Conservation (phyloP, 2,113 vertebrate species). For the Globicephala melas region DNA sequence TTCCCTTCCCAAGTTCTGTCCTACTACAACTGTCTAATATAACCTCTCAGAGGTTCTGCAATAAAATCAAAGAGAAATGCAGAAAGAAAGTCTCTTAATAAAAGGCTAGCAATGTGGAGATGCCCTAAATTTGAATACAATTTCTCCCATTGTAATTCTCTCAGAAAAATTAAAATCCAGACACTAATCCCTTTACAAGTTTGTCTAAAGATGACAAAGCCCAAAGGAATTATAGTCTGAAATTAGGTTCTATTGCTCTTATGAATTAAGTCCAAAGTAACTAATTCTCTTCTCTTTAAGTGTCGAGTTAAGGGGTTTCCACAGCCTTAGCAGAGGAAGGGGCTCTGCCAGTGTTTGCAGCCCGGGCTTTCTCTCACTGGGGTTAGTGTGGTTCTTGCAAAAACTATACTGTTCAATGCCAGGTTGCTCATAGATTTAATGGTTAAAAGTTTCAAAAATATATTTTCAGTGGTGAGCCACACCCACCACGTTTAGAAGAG, state of each 20-base stretch:
- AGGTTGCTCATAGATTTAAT: not conserved
- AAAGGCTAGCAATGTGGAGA: not conserved
- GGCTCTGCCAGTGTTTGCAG: not conserved
- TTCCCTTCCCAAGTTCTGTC: not conserved
- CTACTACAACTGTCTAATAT: not conserved
- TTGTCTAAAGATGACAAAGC: not conserved
- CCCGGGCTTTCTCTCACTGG: not conserved
- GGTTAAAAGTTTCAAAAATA: conserved; percentile 5
- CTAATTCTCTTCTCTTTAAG: not conserved
- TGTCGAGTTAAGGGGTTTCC: not conserved
- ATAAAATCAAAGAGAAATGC: not conserved
- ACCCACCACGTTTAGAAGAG: conserved; percentile 14
- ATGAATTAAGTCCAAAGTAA: not conserved
- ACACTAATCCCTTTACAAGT: not conserved
- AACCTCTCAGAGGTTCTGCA: not conserved
- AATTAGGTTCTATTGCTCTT: not conserved
- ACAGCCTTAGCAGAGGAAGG: not conserved
- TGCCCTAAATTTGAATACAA: not conserved
- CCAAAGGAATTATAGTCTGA: not conserved
- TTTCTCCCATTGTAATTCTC: not conserved
- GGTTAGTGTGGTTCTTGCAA: not conserved
- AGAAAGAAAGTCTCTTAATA: conserved; percentile 16
- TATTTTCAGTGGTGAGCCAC: not conserved
- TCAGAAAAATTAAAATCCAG: conserved; percentile 7
- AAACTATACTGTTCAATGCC: not conserved